A percentile compares a stretch with the other conserved stretches of the same genome.
These are phyloP conservation scores for Callionymus lyra DNA, from an alignment of 2,113 vertebrate species.

Conservation along the genomic window DNA sequence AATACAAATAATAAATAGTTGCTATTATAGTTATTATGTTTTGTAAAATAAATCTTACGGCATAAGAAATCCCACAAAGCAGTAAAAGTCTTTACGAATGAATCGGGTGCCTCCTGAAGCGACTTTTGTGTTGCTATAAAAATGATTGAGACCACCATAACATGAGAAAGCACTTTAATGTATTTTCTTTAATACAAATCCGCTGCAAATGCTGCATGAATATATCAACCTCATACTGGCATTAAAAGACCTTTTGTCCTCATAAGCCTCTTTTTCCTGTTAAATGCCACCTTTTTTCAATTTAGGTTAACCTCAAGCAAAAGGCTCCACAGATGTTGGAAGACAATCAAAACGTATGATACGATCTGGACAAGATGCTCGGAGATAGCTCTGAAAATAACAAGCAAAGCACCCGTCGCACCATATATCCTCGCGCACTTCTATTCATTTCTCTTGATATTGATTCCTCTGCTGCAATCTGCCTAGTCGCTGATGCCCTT, in stretches of 20 bases:
- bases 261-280: conserved; percentile 14
- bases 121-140: too few species aligned
- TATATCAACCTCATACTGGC: too few species aligned
- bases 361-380: conserved; percentile 41
- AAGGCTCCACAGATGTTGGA: conserved; percentile 20
- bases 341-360: conserved; percentile 43
- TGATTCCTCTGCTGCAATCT: conserved; percentile 53
- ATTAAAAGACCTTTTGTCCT: background rate
- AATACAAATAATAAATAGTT: too few species aligned
- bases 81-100: too few species aligned
- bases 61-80: too few species aligned
- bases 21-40: too few species aligned
- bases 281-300: conserved; percentile 7
- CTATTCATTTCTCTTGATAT: conserved; percentile 46
- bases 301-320: conserved; percentile 25
- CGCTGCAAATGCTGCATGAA: too few species aligned
- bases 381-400: conserved; percentile 34
- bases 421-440: background rate
- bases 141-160: too few species aligned
- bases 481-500: conserved; percentile 55
- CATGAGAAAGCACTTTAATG: too few species aligned
- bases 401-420: conserved; percentile 1
- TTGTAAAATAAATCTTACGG: too few species aligned
- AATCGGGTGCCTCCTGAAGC: too few species aligned
- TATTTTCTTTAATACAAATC: too few species aligned